phyloP scores from a whole-genome alignment of 30 jellyfish, hydroid and myxozoan species.

The Aurelia aurita complex sp. Pacific region DNA sequence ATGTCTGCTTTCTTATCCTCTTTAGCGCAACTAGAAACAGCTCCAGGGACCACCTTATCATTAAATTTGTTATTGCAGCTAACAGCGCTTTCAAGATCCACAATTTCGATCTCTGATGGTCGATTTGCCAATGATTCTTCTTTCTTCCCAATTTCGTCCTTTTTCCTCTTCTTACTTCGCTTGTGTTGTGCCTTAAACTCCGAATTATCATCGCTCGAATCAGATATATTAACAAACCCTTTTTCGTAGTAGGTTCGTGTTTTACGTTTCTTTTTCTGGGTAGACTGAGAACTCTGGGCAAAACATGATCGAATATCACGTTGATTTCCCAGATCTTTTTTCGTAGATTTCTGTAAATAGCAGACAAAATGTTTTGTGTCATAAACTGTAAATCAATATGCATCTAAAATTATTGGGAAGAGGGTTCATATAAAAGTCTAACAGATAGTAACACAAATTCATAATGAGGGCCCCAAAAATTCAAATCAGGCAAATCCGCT shows the following conservation, averaged over 20 bases:
- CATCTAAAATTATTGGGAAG: too few relatives aligned
- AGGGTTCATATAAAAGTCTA: too few relatives aligned
- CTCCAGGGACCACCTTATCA: too few relatives aligned
- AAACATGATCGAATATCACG: constrained; percentile 50
- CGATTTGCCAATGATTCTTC: background rate
- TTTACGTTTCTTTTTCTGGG: constrained; percentile 29
- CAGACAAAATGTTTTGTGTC: background rate
- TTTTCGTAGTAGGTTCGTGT: constrained; percentile 31
- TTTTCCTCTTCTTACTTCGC: constrained; percentile 31
- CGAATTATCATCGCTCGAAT: constrained; percentile 19
- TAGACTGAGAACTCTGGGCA: constrained; percentile 19
- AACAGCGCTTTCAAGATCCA: constrained; percentile 6
- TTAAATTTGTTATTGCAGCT: background rate
- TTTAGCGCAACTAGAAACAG: background rate
- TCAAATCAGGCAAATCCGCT: too few relatives aligned
- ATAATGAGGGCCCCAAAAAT: too few relatives aligned
- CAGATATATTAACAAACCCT: constrained; percentile 38
- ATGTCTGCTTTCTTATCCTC: background rate
- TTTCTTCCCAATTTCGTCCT: background rate
- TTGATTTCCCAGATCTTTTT: constrained; percentile 8
- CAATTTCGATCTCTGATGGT: background rate
- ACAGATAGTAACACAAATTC: too few relatives aligned
- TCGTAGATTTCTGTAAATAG: background rate
- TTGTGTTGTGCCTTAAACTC: constrained; percentile 37
- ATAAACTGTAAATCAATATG: too few relatives aligned